Evolutionary conservation across 2,113 vertebrate genomes (phyloP).

Genomic region (Acanthisitta chloris): DNA sequence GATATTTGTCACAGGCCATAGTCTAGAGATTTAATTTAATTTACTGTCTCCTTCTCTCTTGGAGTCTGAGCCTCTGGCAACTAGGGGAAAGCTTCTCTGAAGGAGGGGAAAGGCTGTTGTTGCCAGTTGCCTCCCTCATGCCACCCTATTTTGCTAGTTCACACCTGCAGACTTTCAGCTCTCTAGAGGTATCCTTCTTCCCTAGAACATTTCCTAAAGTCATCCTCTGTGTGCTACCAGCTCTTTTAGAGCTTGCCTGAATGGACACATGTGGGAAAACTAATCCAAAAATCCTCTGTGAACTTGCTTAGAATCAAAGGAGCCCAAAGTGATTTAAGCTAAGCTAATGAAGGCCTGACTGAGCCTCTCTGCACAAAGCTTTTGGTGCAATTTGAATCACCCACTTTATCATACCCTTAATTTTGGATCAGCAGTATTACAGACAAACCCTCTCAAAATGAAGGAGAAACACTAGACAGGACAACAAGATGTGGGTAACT

Average conservation of each 20-base stretch:
- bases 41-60: not conserved
- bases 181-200: not conserved
- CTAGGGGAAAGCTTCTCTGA: not conserved
- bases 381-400: not conserved
- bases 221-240: not conserved
- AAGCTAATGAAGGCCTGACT: constrained; percentile 16
- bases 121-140: not conserved
- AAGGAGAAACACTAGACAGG: not conserved
- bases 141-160: not conserved
- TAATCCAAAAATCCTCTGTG: constrained; percentile 25
- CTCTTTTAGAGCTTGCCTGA: not conserved
- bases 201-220: not conserved
- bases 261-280: constrained; percentile 2
- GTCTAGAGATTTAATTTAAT: not conserved
- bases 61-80: not conserved
- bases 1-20: not conserved
- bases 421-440: not conserved
- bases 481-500: not conserved
- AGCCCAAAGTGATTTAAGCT: not conserved
- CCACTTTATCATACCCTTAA: not conserved
- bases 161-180: not conserved
- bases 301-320: constrained; percentile 16
- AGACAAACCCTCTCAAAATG: not conserved
- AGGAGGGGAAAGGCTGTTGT: not conserved
- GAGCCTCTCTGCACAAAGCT: not conserved